A percentile compares a stretch with the other conserved stretches of the same genome.
These are phyloP conservation scores for Drosophila helvetica DNA, from an alignment of 2,888 invertebrate genomes.

Conservation along the genomic window DNA sequence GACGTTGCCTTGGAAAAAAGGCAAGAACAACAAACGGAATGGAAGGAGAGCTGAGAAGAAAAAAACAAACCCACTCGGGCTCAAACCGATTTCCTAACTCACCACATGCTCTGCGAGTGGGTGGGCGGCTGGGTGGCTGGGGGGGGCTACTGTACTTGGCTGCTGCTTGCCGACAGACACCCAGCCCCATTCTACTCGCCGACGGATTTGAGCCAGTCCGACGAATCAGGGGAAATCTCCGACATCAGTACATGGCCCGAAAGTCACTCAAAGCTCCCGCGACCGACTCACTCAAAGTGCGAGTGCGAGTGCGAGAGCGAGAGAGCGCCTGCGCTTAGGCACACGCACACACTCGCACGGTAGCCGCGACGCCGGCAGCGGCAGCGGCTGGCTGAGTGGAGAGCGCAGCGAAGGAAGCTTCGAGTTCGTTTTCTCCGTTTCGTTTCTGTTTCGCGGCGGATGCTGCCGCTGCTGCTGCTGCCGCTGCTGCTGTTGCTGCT, in stretches of 20 bases:
- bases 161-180: slow-evolving; percentile 7
- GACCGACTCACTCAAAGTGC: slow-evolving; percentile 43
- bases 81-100: slow-evolving; percentile 65
- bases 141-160: slow-evolving; percentile 17
- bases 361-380: slow-evolving; percentile 15
- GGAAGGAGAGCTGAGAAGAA: background rate
- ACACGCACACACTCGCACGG: slow-evolving; percentile 20
- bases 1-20: slow-evolving; percentile 66
- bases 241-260: slow-evolving; percentile 55
- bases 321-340: slow-evolving; percentile 53
- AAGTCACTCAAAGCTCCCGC: slow-evolving; percentile 43
- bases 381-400: slow-evolving; percentile 18
- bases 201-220: slow-evolving; percentile 52
- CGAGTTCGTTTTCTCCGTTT: slow-evolving; percentile 23
- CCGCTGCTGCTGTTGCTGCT: background rate
- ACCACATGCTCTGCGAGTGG: slow-evolving; percentile 60
- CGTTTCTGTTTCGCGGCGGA: slow-evolving; percentile 39
- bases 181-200: slow-evolving; percentile 1
- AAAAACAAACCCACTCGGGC: slow-evolving; percentile 35
- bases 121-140: too few species aligned
- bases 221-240: slow-evolving; percentile 74
- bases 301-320: slow-evolving; percentile 20
- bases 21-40: slow-evolving; percentile 1
- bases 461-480: slow-evolving; percentile 30
- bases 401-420: slow-evolving; percentile 23